These are phyloP conservation scores for Rhinoderma darwinii DNA, from an alignment of 2,113 vertebrate species.

Conservation along the genomic window DNA sequence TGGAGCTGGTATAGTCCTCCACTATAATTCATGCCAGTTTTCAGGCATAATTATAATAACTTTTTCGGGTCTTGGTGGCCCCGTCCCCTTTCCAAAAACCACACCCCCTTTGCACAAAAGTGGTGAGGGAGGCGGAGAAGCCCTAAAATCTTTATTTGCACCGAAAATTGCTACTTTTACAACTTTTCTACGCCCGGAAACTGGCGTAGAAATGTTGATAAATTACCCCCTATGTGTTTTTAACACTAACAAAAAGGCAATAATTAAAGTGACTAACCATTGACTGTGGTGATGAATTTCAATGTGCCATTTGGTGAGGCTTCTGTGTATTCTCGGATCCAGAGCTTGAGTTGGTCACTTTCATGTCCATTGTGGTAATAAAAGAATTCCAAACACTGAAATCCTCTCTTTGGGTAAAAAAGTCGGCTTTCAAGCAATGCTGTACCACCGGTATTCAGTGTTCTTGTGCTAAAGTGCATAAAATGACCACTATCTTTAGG, in stretches of 20 bases:
- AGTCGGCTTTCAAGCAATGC: slow-evolving; percentile 83
- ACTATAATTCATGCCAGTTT: too few relatives aligned
- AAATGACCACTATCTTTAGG: slow-evolving; percentile 84
- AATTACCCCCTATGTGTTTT: too few relatives aligned
- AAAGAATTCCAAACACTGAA: slow-evolving; percentile 93
- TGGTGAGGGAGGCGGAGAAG: too few relatives aligned
- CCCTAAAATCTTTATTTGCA: too few relatives aligned
- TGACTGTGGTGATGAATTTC: slow-evolving; percentile 73
- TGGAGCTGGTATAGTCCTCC: too few relatives aligned
- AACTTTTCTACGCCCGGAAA: too few relatives aligned
- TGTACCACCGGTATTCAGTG: slow-evolving; percentile 63
- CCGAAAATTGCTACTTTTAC: too few relatives aligned
- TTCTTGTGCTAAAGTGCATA: slow-evolving; percentile 83
- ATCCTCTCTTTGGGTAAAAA: slow-evolving; percentile 84
- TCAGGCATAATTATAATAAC: too few relatives aligned
- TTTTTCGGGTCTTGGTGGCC: too few relatives aligned
- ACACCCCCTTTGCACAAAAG: too few relatives aligned
- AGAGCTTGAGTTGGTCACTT: slow-evolving; percentile 75
- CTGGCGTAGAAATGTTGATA: too few relatives aligned
- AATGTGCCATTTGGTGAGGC: slow-evolving; percentile 69
- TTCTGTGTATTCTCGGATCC: slow-evolving; percentile 77
- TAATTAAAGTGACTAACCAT: slow-evolving; percentile 70
- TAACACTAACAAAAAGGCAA: background rate
- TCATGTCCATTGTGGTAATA: slow-evolving; percentile 78
- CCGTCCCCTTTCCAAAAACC: too few relatives aligned